Conservation (phyloP, 2,888 invertebrate genomes). For the Diarsia mendica region DNA sequence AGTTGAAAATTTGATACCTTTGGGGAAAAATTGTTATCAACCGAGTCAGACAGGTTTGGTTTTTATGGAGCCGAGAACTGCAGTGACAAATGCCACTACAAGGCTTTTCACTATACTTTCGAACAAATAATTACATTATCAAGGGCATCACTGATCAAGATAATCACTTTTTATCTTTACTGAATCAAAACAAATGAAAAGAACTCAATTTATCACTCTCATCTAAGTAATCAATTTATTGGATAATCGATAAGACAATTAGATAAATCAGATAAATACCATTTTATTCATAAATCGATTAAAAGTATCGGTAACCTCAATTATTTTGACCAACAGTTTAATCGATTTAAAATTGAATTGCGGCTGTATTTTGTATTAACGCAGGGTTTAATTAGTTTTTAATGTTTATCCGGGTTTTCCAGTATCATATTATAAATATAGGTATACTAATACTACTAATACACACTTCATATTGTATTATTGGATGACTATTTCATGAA, state of each 20-base stretch:
- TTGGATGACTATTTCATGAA: neutral
- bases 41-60: no score
- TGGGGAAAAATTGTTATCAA: no score
- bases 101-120: no score
- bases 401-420: conserved; percentile 12
- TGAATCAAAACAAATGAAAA: conserved; percentile 2
- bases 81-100: no score
- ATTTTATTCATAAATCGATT: conserved; percentile 28
- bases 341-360: conserved; percentile 41
- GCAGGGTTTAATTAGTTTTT: conserved; percentile 17
- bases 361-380: neutral
- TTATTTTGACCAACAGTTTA: conserved; percentile 17
- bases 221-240: conserved; percentile 20
- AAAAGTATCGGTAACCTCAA: conserved; percentile 33
- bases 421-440: neutral
- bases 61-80: no score
- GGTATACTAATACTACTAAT: no score
- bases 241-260: conserved; percentile 27
- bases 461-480: neutral
- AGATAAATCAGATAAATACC: conserved; percentile 4
- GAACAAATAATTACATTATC: no score
- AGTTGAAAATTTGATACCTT: no score
- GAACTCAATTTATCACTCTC: neutral
- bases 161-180: no score
- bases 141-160: neutral